Evolutionary conservation across 2,113 vertebrate genomes (phyloP), one percentile per base, ranked within the genome.

Genomic region (Collichthys lucidus): DNA sequence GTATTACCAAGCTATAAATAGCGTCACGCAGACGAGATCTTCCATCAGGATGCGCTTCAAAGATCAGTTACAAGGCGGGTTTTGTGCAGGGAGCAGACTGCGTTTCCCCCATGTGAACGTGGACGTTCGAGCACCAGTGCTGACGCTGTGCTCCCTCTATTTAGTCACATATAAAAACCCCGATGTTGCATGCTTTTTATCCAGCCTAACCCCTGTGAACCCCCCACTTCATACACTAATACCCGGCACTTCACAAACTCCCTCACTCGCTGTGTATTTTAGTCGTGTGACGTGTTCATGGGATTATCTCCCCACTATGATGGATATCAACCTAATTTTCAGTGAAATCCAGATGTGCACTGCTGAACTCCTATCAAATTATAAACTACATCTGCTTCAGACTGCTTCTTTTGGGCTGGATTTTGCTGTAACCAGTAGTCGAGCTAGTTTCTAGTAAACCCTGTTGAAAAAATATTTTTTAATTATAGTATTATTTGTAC

Each of bases 1-100:
- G 90, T 91, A 93, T 94, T 92, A 91, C 90, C 80, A 62, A 83
- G 84, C 91, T 92, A 94, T 91, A 93, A 93, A 94, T 94, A 94
- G 88, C 73, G 31, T 74, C 82, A 87, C 24, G 11, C 83, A 88
- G 86, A 88, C 89, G 52, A 92, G 88, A 91, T 92, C 91, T 90
- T 91, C 88, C 85, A 89, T 91, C 88, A 89, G 84, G 90, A 92
- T 79, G 80, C 55, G 79, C 90, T 90, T 91, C 89, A 89, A 89
- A 91, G 91, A 92, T 94, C 82, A 42, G 77, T 91, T 90, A 82
- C 90, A 87, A 83, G 89, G 88, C 79, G 50, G 82, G 75, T 89
- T 85, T 66, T 90, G 82, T 80, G 73, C 85, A 82, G 78, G 69
- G 72, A 82, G 87, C 72, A 59, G 71, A 40, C 79, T 86, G 68